Evolutionary conservation across 2,888 invertebrate genomes (phyloP).

Genomic region (Diarsia rubi): DNA sequence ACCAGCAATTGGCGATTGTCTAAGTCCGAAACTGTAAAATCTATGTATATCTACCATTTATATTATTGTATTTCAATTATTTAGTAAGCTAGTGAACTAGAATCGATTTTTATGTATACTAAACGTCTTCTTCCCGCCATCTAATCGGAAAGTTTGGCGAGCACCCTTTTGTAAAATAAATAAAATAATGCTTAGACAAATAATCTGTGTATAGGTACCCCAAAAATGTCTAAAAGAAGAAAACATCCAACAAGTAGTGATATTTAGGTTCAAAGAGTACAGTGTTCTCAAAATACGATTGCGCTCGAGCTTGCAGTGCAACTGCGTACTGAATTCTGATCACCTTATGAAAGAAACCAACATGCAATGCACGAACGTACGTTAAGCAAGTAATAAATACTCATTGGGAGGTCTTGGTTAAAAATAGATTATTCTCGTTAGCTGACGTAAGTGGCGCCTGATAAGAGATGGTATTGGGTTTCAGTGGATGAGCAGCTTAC

Average conservation of each 20-base stretch:
- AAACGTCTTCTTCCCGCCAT: background rate
- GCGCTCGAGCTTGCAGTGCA: slow-evolving; percentile 1
- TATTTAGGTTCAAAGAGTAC: slow-evolving; percentile 2
- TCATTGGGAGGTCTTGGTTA: slow-evolving; percentile 3
- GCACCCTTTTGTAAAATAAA: background rate
- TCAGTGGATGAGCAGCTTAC: background rate
- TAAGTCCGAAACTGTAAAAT: no score
- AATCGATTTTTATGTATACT: background rate
- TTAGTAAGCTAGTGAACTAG: background rate
- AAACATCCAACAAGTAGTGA: background rate
- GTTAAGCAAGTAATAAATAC: slow-evolving; percentile 2
- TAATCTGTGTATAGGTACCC: background rate
- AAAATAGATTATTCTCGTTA: slow-evolving; percentile 6
- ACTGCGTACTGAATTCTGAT: slow-evolving; percentile 35
- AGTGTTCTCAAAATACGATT: slow-evolving; percentile 17
- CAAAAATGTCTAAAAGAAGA: background rate
- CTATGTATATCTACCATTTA: no score
- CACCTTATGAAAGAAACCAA: slow-evolving; percentile 4
- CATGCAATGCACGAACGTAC: background rate
- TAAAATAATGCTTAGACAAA: background rate
- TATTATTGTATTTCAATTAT: background rate
- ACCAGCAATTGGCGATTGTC: no score
- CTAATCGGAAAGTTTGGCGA: background rate
- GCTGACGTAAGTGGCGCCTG: slow-evolving; percentile 4
- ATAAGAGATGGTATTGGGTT: background rate